A percentile compares a stretch with the other conserved stretches of the same genome.
phyloP scores from a whole-genome alignment of 2,113 vertebrate genomes.

The Myiozetetes cayanensis region DNA sequence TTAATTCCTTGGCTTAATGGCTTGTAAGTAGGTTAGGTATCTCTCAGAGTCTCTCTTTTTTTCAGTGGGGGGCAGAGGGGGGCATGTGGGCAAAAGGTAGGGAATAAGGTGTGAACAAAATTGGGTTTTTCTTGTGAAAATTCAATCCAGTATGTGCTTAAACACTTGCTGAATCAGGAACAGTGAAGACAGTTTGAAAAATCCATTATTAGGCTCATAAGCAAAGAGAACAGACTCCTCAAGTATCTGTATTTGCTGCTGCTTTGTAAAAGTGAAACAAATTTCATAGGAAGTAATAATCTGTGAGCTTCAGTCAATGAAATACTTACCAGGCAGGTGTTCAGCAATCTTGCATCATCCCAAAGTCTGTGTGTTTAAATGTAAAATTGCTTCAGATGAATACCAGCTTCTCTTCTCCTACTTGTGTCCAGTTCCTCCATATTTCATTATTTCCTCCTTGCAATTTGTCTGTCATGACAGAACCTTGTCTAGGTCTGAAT shows the following conservation, averaged over 20 bases:
- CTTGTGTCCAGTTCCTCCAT: not conserved
- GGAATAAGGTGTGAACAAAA: not conserved
- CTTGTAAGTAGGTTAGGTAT: not conserved
- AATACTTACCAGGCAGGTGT: not conserved
- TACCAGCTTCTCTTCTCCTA: not conserved
- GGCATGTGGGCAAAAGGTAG: fast-evolving
- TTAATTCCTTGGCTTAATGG: not conserved
- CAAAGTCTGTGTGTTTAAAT: not conserved
- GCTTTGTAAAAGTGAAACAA: not conserved
- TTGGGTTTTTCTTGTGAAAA: not conserved
- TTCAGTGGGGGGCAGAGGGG: fast-evolving
- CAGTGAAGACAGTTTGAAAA: not conserved
- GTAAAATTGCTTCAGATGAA: not conserved
- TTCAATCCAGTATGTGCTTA: not conserved
- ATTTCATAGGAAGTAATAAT: not conserved
- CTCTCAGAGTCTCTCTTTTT: not conserved
- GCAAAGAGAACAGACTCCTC: not conserved
- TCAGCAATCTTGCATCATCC: not conserved
- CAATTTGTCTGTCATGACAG: not conserved
- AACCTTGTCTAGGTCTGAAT: not conserved
- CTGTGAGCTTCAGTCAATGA: not conserved
- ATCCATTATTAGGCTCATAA: not conserved
- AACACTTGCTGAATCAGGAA: not conserved
- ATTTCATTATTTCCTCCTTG: not conserved
- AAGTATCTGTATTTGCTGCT: not conserved